phyloP scores from a whole-genome alignment of 2,113 vertebrate genomes.

The Mohoua ochrocephala region DNA sequence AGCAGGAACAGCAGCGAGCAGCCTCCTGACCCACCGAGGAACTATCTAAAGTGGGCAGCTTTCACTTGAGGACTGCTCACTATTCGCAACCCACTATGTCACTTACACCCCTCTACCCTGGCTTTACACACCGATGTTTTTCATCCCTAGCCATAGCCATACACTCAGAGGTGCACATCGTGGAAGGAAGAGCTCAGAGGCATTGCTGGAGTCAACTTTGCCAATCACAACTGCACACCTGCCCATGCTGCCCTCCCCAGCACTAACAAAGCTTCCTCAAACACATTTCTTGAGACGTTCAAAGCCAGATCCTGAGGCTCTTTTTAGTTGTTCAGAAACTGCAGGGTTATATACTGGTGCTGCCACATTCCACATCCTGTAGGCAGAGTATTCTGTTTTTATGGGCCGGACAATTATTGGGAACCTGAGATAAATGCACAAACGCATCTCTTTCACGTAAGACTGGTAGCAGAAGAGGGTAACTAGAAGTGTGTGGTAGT shows the following conservation, averaged over 20 bases:
- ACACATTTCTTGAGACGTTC: not conserved
- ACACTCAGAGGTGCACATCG: not conserved
- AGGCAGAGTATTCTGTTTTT: not conserved
- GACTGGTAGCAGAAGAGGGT: not conserved
- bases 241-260: not conserved
- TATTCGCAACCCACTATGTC: not conserved
- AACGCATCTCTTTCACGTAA: not conserved
- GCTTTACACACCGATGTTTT: not conserved
- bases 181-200: not conserved
- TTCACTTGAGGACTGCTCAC: not conserved
- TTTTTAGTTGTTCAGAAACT: not conserved
- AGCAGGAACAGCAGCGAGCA: not conserved
- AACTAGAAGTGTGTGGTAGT: not conserved
- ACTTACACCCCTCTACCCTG: not conserved
- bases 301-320: not conserved
- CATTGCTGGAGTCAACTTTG: not conserved
- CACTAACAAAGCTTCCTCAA: not conserved
- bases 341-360: not conserved
- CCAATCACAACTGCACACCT: not conserved
- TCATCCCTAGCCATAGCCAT: not conserved
- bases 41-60: not conserved
- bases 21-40: not conserved
- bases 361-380: not conserved
- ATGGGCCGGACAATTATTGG: not conserved
- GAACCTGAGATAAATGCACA: not conserved